Evolutionary conservation across 2,888 invertebrate genomes (phyloP), one percentile per base, ranked within the genome.

Genomic region (Dioctria linearis): DNA sequence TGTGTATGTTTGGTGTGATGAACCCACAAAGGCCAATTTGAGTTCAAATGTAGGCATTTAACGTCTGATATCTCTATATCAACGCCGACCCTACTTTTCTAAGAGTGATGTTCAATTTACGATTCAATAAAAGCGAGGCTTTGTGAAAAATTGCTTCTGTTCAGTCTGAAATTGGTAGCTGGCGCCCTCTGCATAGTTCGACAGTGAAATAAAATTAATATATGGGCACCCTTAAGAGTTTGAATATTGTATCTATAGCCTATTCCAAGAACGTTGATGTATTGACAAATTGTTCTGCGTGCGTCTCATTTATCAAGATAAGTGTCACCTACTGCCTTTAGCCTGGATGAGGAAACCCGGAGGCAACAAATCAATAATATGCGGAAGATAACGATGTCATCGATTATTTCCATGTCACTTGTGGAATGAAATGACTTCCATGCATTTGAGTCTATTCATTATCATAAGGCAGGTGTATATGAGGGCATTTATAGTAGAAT

Each of bases 301-400:
- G 39, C 73, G 57, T 11, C 40, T 57, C 73, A 73, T 73, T 73
- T 73, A 40, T 73, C 73, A 73, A 57, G 73, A 73, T 73, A 57
- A 73, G 54, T 73, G 57, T 57, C 57, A 57, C 40, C n/a, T 4
- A 40, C 73, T 3, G 40, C 57, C n/a, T 40, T 42, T 39, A 40
- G 73, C 39, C 40, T 39, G 39, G 42, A 39, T 42, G 13, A 25
- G 54, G 57, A 57, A 40, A 40, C 57, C 42, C 57, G 13, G 5
- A 73, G 40, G 37, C 5, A 57, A 57, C 57, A 13, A 73, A 73
- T 73, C 73, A 73, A 73, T 73, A 73, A 57, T 37, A 42, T 40
- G 73, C n/a, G 73, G 54, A 13, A 39, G 57, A 73, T 73, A 73
- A 73, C 73, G 73, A 73, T 73, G 73, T 73, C 73, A 57, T 57